Base-by-base conservation (phyloP, 2,113 vertebrate species). In the Gymnocephalus cernua region DNA sequence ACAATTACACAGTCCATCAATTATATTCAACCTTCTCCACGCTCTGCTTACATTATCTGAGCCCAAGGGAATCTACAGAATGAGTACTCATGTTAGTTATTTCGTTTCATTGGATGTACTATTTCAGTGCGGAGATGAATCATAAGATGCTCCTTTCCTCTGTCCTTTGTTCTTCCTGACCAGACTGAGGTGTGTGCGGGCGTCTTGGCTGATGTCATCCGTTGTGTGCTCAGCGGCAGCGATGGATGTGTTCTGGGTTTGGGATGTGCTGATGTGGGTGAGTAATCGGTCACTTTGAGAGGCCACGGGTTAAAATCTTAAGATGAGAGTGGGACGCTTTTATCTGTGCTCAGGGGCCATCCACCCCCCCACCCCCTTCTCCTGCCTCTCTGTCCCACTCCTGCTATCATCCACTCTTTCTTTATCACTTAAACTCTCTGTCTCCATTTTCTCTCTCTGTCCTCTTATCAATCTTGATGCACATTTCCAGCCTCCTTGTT, bases 161-260 rank as follows among this genome's bases (percentile, higher is more conserved):
- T 11, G 71, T 89, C 48, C 59, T 89, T 89, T 87, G 65, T 88
- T 85, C 82, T 68, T 21, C 53, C 72, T 19, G 79, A 16, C 25
- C 86, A 94, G 93, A 85, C 88, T 1, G 93, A 94, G 88, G 87
- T 94, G 72, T 88, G 93, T 50, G 79, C 90, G 0, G 93, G 90
- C 69, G 83, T 93, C 81, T 47, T 94, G 93, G 58, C 86, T 93
- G 93, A 94, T 38, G 90, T 94, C 88, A 94, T 94, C 88, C 92
- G 92, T 73, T 93, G 91, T 6, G 93, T 94, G 74, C 89, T 94
- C 53, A 93, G 91, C 15, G 93, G 93, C 84, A 92, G 73, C 50
- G 89, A 94, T 25, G 93, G 90, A 77, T 94, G 93, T 4, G 83
- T 94, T 9, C 86, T 94, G 74, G 90, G 87, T 75, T 71, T 94